Percentiles rank a stretch among this genome's conserved stretches.
Evolutionary conservation across 2,113 vertebrate genomes (phyloP).

Genomic region (Tachysurus fulvidraco): DNA sequence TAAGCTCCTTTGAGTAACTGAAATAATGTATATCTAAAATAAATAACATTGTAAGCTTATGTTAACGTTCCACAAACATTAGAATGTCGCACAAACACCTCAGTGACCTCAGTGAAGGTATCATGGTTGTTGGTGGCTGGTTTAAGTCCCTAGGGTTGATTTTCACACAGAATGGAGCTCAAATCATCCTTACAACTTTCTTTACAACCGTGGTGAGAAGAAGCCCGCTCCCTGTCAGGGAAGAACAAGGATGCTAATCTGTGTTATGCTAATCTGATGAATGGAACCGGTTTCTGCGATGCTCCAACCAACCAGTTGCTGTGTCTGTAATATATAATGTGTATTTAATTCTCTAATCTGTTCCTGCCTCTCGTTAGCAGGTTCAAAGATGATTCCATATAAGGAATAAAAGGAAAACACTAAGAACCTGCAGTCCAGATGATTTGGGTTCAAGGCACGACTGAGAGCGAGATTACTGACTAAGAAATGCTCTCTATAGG

Average conservation of each 20-base stretch:
- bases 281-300: not conserved
- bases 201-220: not conserved
- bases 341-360: not conserved
- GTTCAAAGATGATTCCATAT: not conserved
- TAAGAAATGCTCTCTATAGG: conserved; percentile 80
- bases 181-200: not conserved
- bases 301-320: not conserved
- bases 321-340: not conserved
- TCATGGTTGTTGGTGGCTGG: not conserved
- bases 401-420: conserved; percentile 46
- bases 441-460: conserved; percentile 85
- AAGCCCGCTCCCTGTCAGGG: not conserved
- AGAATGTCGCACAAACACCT: not conserved
- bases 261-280: not conserved
- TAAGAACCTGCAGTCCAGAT: conserved; percentile 82
- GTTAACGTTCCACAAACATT: not conserved
- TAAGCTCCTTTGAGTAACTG: conserved; percentile 50
- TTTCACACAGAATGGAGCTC: too few species aligned
- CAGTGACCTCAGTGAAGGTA: not conserved
- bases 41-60: not conserved
- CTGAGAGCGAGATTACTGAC: conserved; percentile 77
- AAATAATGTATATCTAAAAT: not conserved
- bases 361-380: not conserved
- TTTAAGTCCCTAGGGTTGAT: too few species aligned
- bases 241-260: not conserved